These are phyloP conservation scores for Stenopsyche tienmushanensis DNA, from an alignment of 1,140 invertebrate genomes.

Conservation along the genomic window DNA sequence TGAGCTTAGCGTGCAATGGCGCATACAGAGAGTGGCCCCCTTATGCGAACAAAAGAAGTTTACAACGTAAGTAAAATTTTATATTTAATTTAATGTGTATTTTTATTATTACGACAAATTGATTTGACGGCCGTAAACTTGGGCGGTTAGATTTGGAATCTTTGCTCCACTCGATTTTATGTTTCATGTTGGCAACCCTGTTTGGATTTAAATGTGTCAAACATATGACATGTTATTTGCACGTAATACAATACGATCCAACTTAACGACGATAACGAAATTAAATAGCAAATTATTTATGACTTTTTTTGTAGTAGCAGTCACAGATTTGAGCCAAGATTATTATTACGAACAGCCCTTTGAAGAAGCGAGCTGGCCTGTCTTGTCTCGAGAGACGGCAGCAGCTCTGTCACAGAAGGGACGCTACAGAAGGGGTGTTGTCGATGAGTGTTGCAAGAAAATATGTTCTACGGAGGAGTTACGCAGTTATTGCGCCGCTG, in stretches of 20 bases:
- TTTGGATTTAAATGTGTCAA: too few species aligned
- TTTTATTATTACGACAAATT: too few species aligned
- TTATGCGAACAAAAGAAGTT: not conserved
- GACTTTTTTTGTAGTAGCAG: not conserved
- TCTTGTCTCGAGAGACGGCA: conserved; percentile 10
- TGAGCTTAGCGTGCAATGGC: not conserved
- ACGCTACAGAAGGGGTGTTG: conserved; percentile 38
- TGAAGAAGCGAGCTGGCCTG: conserved; percentile 34
- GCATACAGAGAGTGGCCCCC: too few species aligned
- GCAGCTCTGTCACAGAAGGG: not conserved
- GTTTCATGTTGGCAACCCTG: too few species aligned
- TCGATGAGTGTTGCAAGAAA: conserved; percentile 43
- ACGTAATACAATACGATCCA: too few species aligned
- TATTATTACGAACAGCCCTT: conserved; percentile 23
- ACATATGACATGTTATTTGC: too few species aligned
- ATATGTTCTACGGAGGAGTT: conserved; percentile 36
- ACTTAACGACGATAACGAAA: not conserved
- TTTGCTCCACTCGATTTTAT: too few species aligned
- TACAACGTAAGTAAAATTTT: not conserved
- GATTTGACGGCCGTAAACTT: too few species aligned
- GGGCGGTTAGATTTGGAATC: too few species aligned
- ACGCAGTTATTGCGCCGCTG: conserved; percentile 20
- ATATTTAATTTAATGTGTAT: too few species aligned
- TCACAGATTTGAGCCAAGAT: conserved; percentile 19
- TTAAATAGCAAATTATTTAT: not conserved